Conservation (phyloP, 2,888 invertebrate genomes). For the Labia minor region DNA sequence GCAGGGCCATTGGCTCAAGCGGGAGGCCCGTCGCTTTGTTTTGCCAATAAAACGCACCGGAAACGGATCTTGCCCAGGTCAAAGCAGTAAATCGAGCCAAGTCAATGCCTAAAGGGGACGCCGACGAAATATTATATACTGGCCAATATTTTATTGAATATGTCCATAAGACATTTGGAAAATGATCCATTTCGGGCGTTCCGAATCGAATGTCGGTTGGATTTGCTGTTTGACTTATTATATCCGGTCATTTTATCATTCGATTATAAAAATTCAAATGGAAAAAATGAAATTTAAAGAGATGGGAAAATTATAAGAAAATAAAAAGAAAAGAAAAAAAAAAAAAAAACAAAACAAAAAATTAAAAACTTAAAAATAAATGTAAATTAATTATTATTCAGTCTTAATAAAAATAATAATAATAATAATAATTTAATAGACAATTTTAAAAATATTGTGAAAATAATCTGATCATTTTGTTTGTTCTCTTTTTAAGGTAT, state of each 20-base stretch:
- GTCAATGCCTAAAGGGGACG: not conserved
- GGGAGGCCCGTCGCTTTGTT: not conserved
- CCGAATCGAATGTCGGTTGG: not conserved
- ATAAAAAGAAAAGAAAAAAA: too few relatives aligned
- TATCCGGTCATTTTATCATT: constrained; percentile 7
- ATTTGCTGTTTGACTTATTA: not conserved
- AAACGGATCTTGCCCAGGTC: constrained; percentile 13
- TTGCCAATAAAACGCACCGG: constrained; percentile 13
- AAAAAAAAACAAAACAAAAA: too few relatives aligned
- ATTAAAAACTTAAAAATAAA: too few relatives aligned
- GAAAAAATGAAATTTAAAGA: not conserved
- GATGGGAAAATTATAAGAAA: too few relatives aligned
- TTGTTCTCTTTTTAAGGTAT: too few relatives aligned
- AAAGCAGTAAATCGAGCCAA: constrained; percentile 5
- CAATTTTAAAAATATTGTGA: too few relatives aligned
- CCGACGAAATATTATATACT: constrained; percentile 1
- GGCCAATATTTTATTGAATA: constrained; percentile 7
- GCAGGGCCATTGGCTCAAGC: not conserved
- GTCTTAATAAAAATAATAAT: too few relatives aligned
- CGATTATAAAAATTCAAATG: not conserved
- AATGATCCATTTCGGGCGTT: not conserved
- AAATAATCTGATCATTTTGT: too few relatives aligned
- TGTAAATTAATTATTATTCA: too few relatives aligned
- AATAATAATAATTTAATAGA: too few relatives aligned
- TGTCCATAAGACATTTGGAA: constrained; percentile 13